Evolutionary conservation across 2,888 invertebrate genomes (phyloP).

Genomic region (Folsomia candida): DNA sequence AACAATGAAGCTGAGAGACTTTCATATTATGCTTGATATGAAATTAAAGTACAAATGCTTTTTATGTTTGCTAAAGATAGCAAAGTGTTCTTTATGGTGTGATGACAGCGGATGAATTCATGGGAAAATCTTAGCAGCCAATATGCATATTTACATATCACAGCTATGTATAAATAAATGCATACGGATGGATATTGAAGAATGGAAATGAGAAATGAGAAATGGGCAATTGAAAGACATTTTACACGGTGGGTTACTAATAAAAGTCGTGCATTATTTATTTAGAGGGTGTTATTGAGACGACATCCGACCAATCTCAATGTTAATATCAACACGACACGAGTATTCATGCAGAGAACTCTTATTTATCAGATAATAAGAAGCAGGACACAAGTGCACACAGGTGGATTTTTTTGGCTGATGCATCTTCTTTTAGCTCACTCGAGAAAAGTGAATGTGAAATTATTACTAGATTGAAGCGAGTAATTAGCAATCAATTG

Average conservation of each 20-base stretch:
- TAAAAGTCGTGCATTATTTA: neutral
- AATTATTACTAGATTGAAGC: neutral
- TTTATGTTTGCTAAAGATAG: too few species aligned
- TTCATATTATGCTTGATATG: neutral
- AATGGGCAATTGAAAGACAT: neutral
- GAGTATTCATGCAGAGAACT: too few species aligned
- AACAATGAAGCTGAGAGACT: neutral
- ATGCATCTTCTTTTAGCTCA: neutral
- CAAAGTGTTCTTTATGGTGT: too few species aligned
- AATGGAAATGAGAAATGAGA: neutral
- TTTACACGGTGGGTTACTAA: neutral
- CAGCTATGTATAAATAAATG: neutral
- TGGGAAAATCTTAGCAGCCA: neutral
- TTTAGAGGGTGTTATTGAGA: too few species aligned
- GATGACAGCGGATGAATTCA: neutral
- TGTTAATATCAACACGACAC: neutral
- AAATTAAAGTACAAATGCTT: neutral
- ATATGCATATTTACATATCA: too few species aligned
- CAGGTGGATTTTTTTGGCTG: neutral
- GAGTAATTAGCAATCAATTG: constrained; percentile 4
- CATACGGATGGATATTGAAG: too few species aligned
- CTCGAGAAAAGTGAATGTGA: constrained; percentile 3
- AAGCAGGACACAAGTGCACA: neutral
- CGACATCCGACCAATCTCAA: too few species aligned
- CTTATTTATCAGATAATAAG: too few species aligned